Evolutionary conservation across 2,888 invertebrate genomes (phyloP).

Genomic region (Sipha maydis): DNA sequence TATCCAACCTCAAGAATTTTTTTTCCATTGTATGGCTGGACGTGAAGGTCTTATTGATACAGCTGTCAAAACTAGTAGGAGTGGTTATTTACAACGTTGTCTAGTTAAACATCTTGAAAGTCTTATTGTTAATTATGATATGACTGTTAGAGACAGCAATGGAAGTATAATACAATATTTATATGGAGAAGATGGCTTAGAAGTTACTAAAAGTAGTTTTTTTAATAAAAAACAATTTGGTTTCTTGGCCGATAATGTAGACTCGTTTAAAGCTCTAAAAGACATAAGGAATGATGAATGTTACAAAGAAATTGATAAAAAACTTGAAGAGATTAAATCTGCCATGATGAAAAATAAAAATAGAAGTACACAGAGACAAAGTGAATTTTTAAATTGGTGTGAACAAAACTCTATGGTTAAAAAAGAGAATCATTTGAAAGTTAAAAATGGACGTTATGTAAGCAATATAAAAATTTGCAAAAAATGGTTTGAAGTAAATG

Average conservation of each 20-base stretch:
- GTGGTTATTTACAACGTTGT: constrained; percentile 97
- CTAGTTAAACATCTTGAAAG: constrained; percentile 98
- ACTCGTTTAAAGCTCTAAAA: constrained; percentile 74
- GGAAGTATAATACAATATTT: constrained; percentile 91
- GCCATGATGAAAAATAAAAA: constrained; percentile 72
- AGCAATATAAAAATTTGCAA: constrained; percentile 73
- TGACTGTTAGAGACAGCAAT: constrained; percentile 95
- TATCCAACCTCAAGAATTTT: constrained; percentile 97
- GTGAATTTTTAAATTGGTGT: constrained; percentile 55
- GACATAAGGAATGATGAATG: constrained; percentile 69
- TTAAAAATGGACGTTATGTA: constrained; percentile 72
- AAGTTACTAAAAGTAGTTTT: constrained; percentile 88
- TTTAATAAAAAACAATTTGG: constrained; percentile 79
- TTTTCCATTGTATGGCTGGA: constrained; percentile 99
- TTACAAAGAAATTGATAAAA: constrained; percentile 70
- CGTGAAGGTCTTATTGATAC: constrained; percentile 99
- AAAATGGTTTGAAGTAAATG: constrained; percentile 75
- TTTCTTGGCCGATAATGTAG: constrained; percentile 84
- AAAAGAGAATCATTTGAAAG: constrained; percentile 66
- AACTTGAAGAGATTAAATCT: constrained; percentile 71
- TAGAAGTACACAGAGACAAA: constrained; percentile 66
- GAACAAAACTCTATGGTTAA: constrained; percentile 69
- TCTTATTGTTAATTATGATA: constrained; percentile 89
- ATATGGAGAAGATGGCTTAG: constrained; percentile 94
- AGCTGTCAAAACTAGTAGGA: constrained; percentile 98